Evolutionary conservation across 2,113 vertebrate genomes (phyloP).

Genomic region (Myiozetetes cayanensis): DNA sequence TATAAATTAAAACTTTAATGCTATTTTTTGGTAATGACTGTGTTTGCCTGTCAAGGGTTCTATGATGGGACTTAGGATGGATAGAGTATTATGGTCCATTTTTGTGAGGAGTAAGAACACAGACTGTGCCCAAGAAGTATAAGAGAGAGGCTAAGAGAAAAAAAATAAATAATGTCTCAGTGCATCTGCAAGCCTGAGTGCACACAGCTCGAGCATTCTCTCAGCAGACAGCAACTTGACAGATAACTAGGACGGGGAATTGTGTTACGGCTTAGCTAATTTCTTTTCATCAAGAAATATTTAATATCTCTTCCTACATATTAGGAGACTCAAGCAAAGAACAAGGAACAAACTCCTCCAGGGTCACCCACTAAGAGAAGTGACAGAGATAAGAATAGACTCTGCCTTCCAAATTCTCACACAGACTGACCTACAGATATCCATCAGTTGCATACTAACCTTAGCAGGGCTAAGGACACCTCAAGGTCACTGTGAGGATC

Average conservation of each 20-base stretch:
- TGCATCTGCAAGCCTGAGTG: not conserved
- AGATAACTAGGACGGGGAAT: conserved; percentile 9
- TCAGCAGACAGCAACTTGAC: not conserved
- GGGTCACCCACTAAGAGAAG: conserved; percentile 16
- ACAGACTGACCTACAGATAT: not conserved
- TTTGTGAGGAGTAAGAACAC: not conserved
- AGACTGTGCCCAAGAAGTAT: not conserved
- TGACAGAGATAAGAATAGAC: conserved; percentile 25
- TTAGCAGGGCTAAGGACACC: not conserved
- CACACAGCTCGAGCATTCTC: not conserved
- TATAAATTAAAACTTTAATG: not conserved
- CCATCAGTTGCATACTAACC: not conserved
- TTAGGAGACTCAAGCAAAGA: not conserved
- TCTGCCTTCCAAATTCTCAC: conserved; percentile 5
- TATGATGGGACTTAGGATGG: not conserved
- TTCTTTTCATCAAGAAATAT: conserved; percentile 32
- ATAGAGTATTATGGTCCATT: not conserved
- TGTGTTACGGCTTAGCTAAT: conserved; percentile 11
- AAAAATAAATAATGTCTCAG: not conserved
- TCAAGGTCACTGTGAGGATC: not conserved
- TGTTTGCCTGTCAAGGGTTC: not conserved
- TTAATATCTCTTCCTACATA: not conserved
- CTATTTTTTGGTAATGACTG: not conserved
- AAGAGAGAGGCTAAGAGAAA: not conserved
- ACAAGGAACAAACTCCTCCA: not conserved